Evolutionary conservation across 2,888 invertebrate genomes (phyloP).

Genomic region (Latrodectus hesperus): DNA sequence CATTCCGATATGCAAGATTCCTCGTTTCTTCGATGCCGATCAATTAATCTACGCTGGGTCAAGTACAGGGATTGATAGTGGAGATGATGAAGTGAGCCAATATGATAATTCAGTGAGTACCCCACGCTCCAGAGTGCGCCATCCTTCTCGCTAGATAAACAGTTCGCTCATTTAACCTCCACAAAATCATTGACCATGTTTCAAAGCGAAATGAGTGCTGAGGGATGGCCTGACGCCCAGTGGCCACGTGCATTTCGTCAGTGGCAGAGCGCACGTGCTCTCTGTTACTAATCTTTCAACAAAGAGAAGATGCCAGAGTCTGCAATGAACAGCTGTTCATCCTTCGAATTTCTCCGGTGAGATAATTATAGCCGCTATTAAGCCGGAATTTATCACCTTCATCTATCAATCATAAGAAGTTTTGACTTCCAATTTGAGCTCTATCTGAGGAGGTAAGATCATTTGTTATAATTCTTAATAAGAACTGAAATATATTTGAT

Average conservation of each 20-base stretch:
- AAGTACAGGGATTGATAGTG: not conserved
- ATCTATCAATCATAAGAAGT: not conserved
- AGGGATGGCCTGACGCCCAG: slow-evolving; percentile 16
- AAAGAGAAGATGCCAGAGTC: not conserved
- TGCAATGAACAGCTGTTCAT: slow-evolving; percentile 20
- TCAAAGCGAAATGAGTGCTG: not conserved
- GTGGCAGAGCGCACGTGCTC: slow-evolving; percentile 10
- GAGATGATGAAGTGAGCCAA: not conserved
- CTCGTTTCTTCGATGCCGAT: slow-evolving; percentile 14
- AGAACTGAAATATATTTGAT: no score
- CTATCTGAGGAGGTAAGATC: no score
- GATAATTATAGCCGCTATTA: slow-evolving; percentile 28
- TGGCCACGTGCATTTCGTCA: slow-evolving; percentile 31
- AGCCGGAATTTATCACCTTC: not conserved
- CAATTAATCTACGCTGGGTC: slow-evolving; percentile 18
- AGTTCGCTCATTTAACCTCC: not conserved
- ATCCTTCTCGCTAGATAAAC: not conserved
- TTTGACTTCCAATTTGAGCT: no score
- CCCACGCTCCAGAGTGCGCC: not conserved
- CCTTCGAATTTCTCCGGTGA: slow-evolving; percentile 44
- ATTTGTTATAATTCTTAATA: no score
- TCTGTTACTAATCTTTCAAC: slow-evolving; percentile 25
- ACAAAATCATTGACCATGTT: slow-evolving; percentile 2
- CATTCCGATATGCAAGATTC: not conserved
- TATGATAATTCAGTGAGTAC: not conserved